Evolutionary conservation across 2,888 invertebrate species (phyloP), one percentile per base, ranked within the genome.

Genomic region (Elysia crispata): DNA sequence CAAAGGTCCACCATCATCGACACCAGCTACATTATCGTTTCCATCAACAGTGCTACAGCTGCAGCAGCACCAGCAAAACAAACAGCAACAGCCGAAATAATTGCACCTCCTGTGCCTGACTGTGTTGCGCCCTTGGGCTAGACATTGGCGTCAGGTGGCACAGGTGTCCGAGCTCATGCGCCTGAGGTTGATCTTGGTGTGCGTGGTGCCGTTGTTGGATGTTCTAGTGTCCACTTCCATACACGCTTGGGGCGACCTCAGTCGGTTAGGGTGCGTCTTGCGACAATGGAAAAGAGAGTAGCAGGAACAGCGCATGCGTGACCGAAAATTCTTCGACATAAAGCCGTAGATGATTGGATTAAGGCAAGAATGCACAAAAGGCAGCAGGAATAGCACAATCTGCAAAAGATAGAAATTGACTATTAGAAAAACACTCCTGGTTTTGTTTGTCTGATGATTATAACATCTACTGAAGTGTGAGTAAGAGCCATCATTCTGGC

Each of bases 321-420:
- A 80, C 13, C 87, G 80, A 76, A 87, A 87, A 62, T 85, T 87
- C 13, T 84, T 81, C n/a, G 87, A 90, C 88, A 90, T 88, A 80
- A 90, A 89, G 62, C 88, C 86, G 82, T 90, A 90, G 75, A 90
- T 87, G 79, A 90, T 83, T 20, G 90, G 90, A 74, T 90, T 90
- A 66, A 86, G 80, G 67, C 87, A 87, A 57, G 89, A 89, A 83
- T 90, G 89, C 25, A 90, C 77, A 80, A 87, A 90, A 6, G 90
- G 90, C 33, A 90, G 81, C 54, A 88, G 85, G 72, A 86, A 83
- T 18, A 89, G 78, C 23, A 86, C 83, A 28, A 89, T 81, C 90
- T 90, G 86, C 6, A 25, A 41, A 75, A 41, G 41, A 41, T 3
- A 41, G 41, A 41, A 3, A 3, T 41, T 41, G 41, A 11, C 41